Percentiles rank a stretch among this genome's conserved stretches.
Conservation (phyloP, 2,113 vertebrate genomes). For the Myocastor coypus region DNA sequence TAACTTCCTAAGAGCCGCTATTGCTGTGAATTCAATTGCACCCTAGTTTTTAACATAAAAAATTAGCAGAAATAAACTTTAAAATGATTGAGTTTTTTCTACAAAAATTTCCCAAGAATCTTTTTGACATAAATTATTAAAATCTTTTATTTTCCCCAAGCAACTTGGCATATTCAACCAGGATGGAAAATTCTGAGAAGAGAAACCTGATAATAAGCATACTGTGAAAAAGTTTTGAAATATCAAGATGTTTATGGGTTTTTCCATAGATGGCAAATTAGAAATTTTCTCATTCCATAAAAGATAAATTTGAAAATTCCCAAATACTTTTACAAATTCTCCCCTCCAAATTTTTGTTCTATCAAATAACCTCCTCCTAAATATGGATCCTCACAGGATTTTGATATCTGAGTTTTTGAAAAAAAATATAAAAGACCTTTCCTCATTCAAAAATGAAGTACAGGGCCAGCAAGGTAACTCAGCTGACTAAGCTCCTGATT, state of each 20-base stretch:
- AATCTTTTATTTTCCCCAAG: constrained; percentile 16
- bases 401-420: background rate
- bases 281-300: constrained; percentile 26
- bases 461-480: no score
- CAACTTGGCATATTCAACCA: background rate
- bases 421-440: background rate
- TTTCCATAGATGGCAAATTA: constrained; percentile 24
- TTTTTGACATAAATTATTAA: background rate
- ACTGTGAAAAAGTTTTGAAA: background rate
- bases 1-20: background rate
- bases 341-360: background rate
- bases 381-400: background rate
- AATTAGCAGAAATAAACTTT: background rate
- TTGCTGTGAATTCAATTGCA: background rate
- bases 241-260: background rate
- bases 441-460: background rate
- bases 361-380: background rate
- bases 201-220: constrained; percentile 22
- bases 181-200: constrained; percentile 22
- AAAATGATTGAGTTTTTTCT: background rate
- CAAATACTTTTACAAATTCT: background rate
- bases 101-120: background rate
- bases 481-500: no score
- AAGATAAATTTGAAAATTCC: background rate
- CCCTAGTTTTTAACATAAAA: background rate